Evolutionary conservation across 1,140 invertebrate species (phyloP), one percentile per base, ranked within the genome.

Genomic region (Megathymus violae): DNA sequence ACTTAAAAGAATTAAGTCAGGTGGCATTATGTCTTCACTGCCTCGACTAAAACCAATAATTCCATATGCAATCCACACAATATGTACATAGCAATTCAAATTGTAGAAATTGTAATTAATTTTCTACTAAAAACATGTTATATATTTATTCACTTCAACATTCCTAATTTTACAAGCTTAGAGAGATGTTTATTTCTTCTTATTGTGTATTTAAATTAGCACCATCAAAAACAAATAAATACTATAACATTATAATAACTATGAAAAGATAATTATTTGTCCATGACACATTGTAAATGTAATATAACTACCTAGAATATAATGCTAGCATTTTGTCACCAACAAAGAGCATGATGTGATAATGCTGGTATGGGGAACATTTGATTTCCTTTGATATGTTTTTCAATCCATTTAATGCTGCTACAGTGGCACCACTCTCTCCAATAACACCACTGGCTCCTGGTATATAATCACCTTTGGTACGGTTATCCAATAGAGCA

Each of bases 391-490:
- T 88, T 0, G 80, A 76, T 6, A 79, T 62, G 22, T 72, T 62
- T 62, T 88, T 90, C 3, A 90, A 70, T 7, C 86, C 82, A 69
- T 78, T 87, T 0, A 90, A 65, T 4, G 86, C 83, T 2, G 82
- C 79, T 3, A 66, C 75, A 0, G 86, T 87, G 2, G 83, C 88
- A 0, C 86, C 86, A 69, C 80, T 87, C 61, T 90, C 86, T 3
- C 86, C 88, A n/a, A 91, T 91, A 3, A 91, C 74, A 0, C 88
- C 88, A 71, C 83, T 89, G 1, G 88, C 86, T 4, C 88, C 88
- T 0, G 86, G 85, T 11, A 91, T 82, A 1, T 80, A 82, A 51
- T 89, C 88, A 16, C 88, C 88, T 71, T 89, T 88, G 1, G 67
- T 74, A 1, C 85, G 77, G 44, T 79, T 79, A 1, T 89, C 85